Base-by-base conservation (phyloP, 23 tunicate genomes). In the Ciona savignyi region DNA sequence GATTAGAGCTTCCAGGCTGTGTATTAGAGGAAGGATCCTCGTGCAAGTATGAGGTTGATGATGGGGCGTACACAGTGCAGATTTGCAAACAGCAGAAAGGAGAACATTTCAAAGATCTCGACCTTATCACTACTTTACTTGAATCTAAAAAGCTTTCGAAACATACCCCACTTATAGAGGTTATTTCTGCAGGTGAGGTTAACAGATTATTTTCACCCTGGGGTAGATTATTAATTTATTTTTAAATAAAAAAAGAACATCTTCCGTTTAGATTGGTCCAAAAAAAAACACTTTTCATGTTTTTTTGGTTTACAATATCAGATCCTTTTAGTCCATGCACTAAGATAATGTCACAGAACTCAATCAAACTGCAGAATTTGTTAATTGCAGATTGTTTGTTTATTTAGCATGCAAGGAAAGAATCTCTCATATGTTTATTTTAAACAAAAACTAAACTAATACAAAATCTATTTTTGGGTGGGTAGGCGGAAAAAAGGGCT, bases 21-120 rank as follows among this genome's bases (percentile, higher is more conserved):
- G 35, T 80, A 3, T 66, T 66, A 64, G 95, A 87, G 29, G 95
- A 80, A 21, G 72, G 82, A 26, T 75, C 95, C 19, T 51, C 73
- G 15, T 73, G 81, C 35, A 42, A 51, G 0, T 80, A 87, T 65
- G 77, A 80, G 62, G 81, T 35, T 75, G 95, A 87, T 69, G 21
- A 29, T 63, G 95, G 95, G 1, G 65, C 28, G 2, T 87, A 87
- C 63, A 64, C 28, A 3, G 30, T 87, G 26, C 33, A 75, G 4
- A 34, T 87, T 0, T 61, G 64, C 20, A 87, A 87, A 76, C 32
- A 29, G 25, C 35, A 26, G 15, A 70, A 65, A 20, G 86, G 86
- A 29, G 56, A 70, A 62, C 42, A 65, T 30, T 87, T 87, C 70
- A 72, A 71, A 65, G 72, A 77, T 35, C 69, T 87, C 23, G 83